A percentile compares a stretch with the other conserved stretches of the same genome.
Evolutionary conservation across 2,888 invertebrate species (phyloP).

Genomic region (Acleris laterana): DNA sequence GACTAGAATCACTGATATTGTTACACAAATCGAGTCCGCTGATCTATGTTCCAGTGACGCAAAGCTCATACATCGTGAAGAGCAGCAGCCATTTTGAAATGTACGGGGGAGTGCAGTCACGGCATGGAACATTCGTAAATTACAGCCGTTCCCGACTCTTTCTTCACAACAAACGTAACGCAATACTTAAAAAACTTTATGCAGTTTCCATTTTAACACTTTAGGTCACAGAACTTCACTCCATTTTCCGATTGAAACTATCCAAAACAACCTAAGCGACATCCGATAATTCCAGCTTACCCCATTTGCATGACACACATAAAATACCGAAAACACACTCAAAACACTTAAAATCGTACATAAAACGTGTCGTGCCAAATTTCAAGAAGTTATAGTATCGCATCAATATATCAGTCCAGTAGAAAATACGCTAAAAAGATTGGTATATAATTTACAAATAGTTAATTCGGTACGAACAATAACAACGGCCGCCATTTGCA

Average conservation of each 20-base stretch:
- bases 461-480: slow-evolving; percentile 97
- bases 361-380: slow-evolving; percentile 78
- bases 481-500: slow-evolving; percentile 99
- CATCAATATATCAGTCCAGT: slow-evolving; percentile 81
- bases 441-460: slow-evolving; percentile 88
- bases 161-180: slow-evolving; percentile 57
- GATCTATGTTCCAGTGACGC: slow-evolving; percentile 85
- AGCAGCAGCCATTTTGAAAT: slow-evolving; percentile 86
- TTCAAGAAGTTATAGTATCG: slow-evolving; percentile 79
- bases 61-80: slow-evolving; percentile 85
- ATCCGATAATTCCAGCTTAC: slow-evolving; percentile 86
- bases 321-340: slow-evolving; percentile 85
- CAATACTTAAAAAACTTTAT: slow-evolving; percentile 69
- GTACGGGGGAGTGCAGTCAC: slow-evolving; percentile 84
- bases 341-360: slow-evolving; percentile 83
- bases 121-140: slow-evolving; percentile 83
- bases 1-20: slow-evolving; percentile 70
- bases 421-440: slow-evolving; percentile 86
- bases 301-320: slow-evolving; percentile 91
- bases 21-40: slow-evolving; percentile 73
- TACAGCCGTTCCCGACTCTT: slow-evolving; percentile 66
- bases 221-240: slow-evolving; percentile 77
- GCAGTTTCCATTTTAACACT: slow-evolving; percentile 76
- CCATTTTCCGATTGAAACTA: slow-evolving; percentile 79
- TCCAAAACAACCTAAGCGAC: slow-evolving; percentile 85